Evolutionary conservation across 2,888 invertebrate genomes (phyloP).

Genomic region (Suillia variegata): DNA sequence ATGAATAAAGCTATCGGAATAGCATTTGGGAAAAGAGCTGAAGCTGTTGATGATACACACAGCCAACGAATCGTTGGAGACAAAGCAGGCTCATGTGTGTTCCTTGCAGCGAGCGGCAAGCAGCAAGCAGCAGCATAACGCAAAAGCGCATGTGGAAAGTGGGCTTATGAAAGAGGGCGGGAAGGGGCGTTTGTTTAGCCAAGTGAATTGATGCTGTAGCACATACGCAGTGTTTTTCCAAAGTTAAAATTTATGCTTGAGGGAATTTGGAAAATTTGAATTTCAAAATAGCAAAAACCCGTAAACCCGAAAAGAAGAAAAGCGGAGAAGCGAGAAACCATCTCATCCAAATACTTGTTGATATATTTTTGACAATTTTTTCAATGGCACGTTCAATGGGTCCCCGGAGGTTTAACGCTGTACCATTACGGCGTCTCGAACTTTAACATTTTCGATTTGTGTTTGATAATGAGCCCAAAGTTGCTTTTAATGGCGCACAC

Average conservation of each 20-base stretch:
- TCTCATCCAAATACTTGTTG: constrained; percentile 5
- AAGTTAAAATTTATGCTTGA: neutral
- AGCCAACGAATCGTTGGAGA: too few species aligned
- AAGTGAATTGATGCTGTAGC: too few species aligned
- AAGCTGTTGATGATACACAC: neutral
- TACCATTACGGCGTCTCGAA: neutral
- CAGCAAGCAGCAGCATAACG: too few species aligned
- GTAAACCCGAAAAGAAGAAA: too few species aligned
- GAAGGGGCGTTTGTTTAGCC: neutral
- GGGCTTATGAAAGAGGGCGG: too few species aligned
- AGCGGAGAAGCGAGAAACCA: neutral
- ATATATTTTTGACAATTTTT: neutral
- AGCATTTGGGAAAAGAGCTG: neutral
- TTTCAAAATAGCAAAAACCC: constrained; percentile 2
- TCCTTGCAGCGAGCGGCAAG: too few species aligned
- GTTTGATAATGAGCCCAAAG: neutral
- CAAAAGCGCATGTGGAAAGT: neutral
- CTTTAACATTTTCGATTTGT: neutral
- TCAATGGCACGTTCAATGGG: too few species aligned
- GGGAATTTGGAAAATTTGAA: neutral
- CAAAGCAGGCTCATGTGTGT: neutral
- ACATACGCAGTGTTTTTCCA: too few species aligned
- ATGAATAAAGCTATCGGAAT: neutral
- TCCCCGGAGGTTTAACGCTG: neutral
- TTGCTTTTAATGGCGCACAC: too few species aligned